phyloP scores from a whole-genome alignment of 2,113 vertebrate genomes.

The Cardinalis cardinalis region DNA sequence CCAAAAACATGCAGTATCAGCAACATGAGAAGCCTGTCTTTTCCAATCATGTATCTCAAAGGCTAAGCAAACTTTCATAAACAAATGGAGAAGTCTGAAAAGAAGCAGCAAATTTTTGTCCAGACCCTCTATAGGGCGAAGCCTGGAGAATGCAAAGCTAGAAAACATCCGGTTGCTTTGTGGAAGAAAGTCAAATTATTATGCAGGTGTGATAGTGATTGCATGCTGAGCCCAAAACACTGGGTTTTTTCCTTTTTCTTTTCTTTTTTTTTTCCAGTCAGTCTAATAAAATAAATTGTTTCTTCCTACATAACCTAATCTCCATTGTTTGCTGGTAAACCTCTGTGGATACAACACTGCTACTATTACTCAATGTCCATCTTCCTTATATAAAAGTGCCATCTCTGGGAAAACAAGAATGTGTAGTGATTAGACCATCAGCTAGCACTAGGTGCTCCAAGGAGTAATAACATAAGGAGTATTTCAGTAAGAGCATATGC shows the following conservation, averaged over 20 bases:
- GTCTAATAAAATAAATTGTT: not conserved
- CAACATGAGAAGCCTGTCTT: not conserved
- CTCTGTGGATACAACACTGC: not conserved
- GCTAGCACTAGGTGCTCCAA: not conserved
- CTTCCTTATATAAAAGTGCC: not conserved
- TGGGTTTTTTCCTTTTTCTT: not conserved
- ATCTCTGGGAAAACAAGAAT: not conserved
- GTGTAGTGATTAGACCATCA: not conserved
- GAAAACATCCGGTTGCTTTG: not conserved
- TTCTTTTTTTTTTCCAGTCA: not conserved
- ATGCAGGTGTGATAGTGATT: not conserved
- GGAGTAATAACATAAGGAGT: not conserved
- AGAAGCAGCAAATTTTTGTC: not conserved
- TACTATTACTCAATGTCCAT: not conserved
- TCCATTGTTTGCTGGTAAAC: not conserved
- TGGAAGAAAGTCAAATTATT: not conserved
- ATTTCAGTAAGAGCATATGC: fast-evolving
- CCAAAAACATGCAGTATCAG: not conserved
- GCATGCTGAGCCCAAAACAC: not conserved
- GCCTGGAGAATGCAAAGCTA: not conserved
- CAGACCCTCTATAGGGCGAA: not conserved
- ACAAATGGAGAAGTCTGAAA: not conserved
- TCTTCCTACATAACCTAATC: not conserved
- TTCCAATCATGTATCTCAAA: not conserved
- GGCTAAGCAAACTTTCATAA: not conserved